Evolutionary conservation across 2,797 vertebrate species (phyloP).

Genomic region (Rhincodon typus): DNA sequence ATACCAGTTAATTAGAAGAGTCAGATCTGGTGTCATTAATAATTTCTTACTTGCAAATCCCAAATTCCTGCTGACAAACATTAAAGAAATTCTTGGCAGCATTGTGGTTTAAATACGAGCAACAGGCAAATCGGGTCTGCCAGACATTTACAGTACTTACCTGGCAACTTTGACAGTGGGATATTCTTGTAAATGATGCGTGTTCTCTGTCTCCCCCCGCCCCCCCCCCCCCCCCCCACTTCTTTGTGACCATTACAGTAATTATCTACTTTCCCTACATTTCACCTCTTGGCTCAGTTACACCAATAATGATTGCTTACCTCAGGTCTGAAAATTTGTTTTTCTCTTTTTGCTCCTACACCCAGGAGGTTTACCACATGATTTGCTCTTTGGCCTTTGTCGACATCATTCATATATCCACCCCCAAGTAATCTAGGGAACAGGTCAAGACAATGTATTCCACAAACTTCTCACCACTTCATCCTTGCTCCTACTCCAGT

Average conservation of each 20-base stretch:
- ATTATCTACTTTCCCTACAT: background rate
- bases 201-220: background rate
- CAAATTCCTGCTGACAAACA: constrained; percentile 33
- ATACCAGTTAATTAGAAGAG: constrained; percentile 2
- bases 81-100: background rate
- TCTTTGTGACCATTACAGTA: background rate
- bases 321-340: background rate
- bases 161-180: constrained; percentile 17
- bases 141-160: background rate
- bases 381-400: background rate
- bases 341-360: background rate
- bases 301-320: background rate
- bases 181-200: background rate
- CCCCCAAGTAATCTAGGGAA: background rate
- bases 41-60: background rate
- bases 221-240: background rate
- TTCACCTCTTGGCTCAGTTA: background rate
- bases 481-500: background rate
- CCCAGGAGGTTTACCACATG: background rate
- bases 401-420: too few species aligned
- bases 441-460: background rate
- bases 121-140: background rate
- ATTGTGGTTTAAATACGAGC: background rate
- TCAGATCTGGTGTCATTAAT: constrained; percentile 9
- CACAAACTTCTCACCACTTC: background rate